phyloP scores from a whole-genome alignment of 2,113 vertebrate genomes.

The Chelonoidis abingdonii region DNA sequence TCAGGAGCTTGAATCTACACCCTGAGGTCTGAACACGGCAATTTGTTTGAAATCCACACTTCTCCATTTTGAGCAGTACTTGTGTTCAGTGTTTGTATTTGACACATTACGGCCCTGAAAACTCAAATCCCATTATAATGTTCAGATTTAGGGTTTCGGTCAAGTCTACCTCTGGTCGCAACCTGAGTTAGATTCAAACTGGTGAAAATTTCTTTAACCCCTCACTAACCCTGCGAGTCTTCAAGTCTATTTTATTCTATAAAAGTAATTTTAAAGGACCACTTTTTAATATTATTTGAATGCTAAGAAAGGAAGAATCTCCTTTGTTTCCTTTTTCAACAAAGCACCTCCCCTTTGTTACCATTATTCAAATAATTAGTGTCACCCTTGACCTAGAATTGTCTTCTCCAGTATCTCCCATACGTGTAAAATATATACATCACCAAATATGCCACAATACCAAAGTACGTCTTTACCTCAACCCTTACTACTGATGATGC shows the following conservation, averaged over 20 bases:
- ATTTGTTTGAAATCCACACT: background rate
- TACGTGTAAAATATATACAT: background rate
- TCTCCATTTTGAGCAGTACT: background rate
- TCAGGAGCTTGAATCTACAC: background rate
- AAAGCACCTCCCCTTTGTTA: background rate
- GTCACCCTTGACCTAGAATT: background rate
- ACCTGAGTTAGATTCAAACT: background rate
- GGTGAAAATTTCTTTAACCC: background rate
- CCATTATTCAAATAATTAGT: background rate
- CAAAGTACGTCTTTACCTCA: background rate
- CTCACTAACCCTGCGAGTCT: background rate
- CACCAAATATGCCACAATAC: rapidly evolving
- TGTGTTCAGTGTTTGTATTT: background rate
- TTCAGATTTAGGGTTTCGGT: background rate
- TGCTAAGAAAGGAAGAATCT: slow-evolving; percentile 35
- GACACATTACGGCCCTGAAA: background rate
- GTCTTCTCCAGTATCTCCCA: background rate
- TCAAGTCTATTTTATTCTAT: background rate
- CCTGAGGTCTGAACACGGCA: background rate
- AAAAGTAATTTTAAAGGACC: too few relatives aligned
- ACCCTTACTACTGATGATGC: background rate
- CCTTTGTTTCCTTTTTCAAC: background rate
- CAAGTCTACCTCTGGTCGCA: background rate
- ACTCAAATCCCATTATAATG: background rate
- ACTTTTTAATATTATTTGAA: background rate